phyloP scores from a whole-genome alignment of 2,113 vertebrate genomes.

The Crypturellus undulatus region DNA sequence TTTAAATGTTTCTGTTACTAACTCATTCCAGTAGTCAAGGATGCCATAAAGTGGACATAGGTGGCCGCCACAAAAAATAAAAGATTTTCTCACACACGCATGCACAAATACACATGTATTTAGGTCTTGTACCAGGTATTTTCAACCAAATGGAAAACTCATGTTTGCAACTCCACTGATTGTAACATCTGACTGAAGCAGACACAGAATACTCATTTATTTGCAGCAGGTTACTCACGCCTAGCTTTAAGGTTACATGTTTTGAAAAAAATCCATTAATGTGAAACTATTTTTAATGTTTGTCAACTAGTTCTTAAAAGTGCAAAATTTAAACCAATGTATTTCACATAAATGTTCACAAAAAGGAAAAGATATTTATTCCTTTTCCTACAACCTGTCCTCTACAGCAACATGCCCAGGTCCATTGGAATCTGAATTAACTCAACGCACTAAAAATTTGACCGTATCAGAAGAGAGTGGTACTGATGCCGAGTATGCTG shows the following conservation, averaged over 20 bases:
- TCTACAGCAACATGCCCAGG: background rate
- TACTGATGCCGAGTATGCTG: background rate
- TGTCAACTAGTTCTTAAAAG: background rate
- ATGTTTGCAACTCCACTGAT: background rate
- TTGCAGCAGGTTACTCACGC: background rate
- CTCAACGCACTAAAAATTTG: background rate
- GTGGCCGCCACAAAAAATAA: background rate
- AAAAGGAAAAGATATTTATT: background rate
- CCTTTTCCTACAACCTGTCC: background rate
- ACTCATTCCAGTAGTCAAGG: conserved; percentile 29
- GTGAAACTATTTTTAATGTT: background rate
- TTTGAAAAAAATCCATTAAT: background rate
- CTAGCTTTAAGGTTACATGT: rapidly evolving
- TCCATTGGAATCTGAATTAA: conserved; percentile 4
- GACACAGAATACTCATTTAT: background rate
- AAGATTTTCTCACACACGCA: background rate
- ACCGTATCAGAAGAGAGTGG: background rate
- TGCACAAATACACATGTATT: rapidly evolving
- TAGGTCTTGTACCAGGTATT: background rate
- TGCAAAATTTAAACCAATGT: background rate
- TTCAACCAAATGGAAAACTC: background rate
- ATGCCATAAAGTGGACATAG: background rate
- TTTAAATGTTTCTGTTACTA: conserved; percentile 7
- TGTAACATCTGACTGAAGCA: background rate
- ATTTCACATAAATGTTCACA: background rate